These are phyloP conservation scores for Sarcophaga carnaria DNA, from an alignment of 2,888 invertebrate genomes.

Conservation along the genomic window DNA sequence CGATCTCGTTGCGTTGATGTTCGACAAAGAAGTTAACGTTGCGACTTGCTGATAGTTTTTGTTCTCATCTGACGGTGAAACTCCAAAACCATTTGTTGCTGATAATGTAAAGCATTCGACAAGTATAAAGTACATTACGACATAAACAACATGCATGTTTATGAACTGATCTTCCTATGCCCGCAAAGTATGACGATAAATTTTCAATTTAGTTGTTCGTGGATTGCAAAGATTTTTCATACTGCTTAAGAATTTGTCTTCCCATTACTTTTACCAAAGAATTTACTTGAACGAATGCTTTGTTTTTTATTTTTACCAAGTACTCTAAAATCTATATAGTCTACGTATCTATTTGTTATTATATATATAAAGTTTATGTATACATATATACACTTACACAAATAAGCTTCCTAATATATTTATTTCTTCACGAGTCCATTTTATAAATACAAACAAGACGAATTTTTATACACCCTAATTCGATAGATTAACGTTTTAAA, in stretches of 20 bases:
- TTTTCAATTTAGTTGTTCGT: slow-evolving; percentile 45
- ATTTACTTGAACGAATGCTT: slow-evolving; percentile 25
- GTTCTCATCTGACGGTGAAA: background rate
- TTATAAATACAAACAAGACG: too few species aligned
- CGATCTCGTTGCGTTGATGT: slow-evolving; percentile 63
- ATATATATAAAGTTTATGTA: background rate
- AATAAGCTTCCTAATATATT: background rate
- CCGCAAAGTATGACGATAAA: slow-evolving; percentile 14
- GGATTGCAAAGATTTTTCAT: slow-evolving; percentile 31
- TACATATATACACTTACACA: background rate
- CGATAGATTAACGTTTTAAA: background rate
- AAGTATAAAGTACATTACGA: background rate
- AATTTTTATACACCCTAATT: too few species aligned
- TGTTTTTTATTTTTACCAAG: slow-evolving; percentile 5
- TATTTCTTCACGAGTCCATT: too few species aligned
- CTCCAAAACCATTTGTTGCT: background rate
- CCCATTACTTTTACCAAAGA: slow-evolving; percentile 16
- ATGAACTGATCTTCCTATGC: slow-evolving; percentile 13
- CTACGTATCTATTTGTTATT: background rate
- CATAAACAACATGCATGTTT: background rate
- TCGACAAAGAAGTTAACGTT: background rate
- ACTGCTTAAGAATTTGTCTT: slow-evolving; percentile 25
- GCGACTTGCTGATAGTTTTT: background rate
- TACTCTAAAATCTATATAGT: background rate
- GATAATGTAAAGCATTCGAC: background rate